Base-by-base conservation (phyloP, 2,888 invertebrate genomes). In the Thymelicus lineola region DNA sequence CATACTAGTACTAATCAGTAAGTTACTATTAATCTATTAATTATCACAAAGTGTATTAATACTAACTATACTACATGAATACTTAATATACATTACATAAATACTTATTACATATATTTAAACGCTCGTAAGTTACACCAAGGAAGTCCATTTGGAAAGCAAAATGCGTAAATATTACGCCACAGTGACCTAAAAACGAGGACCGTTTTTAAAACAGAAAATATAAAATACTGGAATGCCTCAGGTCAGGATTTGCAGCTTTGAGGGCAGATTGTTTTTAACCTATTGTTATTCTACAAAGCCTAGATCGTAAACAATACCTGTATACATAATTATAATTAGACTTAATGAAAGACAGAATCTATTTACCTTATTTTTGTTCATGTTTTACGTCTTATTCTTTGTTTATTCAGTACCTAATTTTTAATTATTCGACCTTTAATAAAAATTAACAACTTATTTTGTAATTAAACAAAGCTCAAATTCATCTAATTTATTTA, bases 141-240 rank as follows among this genome's bases (percentile, higher is more conserved):
- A 48, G 15, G 36, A 48, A 60, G 66, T 9, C 36, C 28, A 66
- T 62, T 53, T 45, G 17, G 53, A 42, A 62, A 68, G 57, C 62
- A 68, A 68, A 62, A 48, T 38, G 53, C 66, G 38, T 48, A 48
- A 35, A 59, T 59, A 50, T 63, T 50, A 66, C n/a, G 65, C 53
- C 28, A 68, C 55, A 7, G 62, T 62, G 68, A 68, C 68, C 68
- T 46, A 68, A 55, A 68, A 68, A 62, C 9, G 61, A 28, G 55
- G 28, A 46, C 35, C 36, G 36, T 57, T 68, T 28, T 57, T 50
- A 50, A 66, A 66, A 62, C 55, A 45, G 46, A 14, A 55, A 53
- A 46, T 36, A 68, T 55, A 61, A 35, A 42, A 67, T 53, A 12
- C 67, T 35, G 14, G 4, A n/a, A 35, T 42, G 50, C 66, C 53